Percentiles rank a stretch among this genome's conserved stretches.
These are phyloP conservation scores for Arnoldichthys spilopterus DNA, from an alignment of 2,797 vertebrate genomes.

Conservation along the genomic window DNA sequence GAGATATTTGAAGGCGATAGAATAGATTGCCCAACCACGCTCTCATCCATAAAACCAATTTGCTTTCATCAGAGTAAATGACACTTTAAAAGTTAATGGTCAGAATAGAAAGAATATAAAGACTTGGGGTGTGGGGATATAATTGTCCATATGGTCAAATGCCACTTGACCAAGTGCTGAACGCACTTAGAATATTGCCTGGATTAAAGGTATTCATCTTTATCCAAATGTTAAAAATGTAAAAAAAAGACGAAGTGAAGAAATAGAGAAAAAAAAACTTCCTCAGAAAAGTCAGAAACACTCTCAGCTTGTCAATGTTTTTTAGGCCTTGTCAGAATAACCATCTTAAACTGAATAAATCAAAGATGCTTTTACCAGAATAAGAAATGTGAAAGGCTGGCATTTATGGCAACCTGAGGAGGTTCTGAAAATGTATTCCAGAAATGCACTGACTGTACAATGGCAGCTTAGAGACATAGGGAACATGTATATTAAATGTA, in stretches of 20 bases:
- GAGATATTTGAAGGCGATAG: constrained; percentile 22
- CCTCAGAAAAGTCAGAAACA: neutral
- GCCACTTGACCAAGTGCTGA: constrained; percentile 22
- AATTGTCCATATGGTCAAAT: constrained; percentile 56
- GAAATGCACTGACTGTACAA: neutral
- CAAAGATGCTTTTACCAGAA: neutral
- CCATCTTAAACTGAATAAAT: neutral
- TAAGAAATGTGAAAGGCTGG: neutral
- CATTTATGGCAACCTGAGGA: neutral
- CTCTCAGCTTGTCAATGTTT: neutral
- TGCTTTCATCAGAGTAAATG: constrained; percentile 67
- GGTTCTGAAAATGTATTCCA: neutral
- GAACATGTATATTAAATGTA: neutral
- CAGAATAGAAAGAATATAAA: constrained; percentile 52
- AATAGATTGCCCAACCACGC: constrained; percentile 24
- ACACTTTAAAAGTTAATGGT: constrained; percentile 64
- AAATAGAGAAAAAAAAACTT: neutral
- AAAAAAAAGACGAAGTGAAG: constrained; percentile 10
- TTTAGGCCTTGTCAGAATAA: neutral
- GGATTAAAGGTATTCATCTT: neutral
- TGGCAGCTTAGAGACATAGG: neutral
- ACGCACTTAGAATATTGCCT: constrained; percentile 40
- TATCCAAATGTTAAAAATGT: constrained; percentile 16
- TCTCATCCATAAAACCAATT: constrained; percentile 69
- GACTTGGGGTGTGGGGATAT: constrained; percentile 54